phyloP scores from a whole-genome alignment of 2,797 vertebrate species.

The Sebastes oblongus region DNA sequence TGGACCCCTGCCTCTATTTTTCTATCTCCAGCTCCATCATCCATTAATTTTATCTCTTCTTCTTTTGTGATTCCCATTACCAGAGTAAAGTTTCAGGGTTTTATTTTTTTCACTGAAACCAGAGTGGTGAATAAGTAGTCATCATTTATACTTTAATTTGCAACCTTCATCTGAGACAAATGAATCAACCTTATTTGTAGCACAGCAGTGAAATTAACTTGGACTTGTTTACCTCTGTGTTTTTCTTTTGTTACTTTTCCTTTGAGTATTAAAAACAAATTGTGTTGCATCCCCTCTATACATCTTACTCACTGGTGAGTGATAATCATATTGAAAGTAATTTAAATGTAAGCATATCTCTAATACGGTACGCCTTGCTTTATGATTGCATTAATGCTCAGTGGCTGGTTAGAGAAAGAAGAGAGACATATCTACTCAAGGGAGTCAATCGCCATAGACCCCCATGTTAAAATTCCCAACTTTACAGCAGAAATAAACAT shows the following conservation, averaged over 20 bases:
- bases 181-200: not conserved
- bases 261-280: conserved; percentile 21
- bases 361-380: conserved; percentile 11
- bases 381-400: conserved; percentile 24
- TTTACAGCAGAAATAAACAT: not conserved
- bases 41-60: conserved; percentile 10
- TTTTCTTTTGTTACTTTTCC: not conserved
- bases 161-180: not conserved
- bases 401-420: conserved; percentile 1
- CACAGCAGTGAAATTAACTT: conserved; percentile 3
- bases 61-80: conserved; percentile 14
- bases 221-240: not conserved
- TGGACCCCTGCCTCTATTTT: conserved; percentile 31
- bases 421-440: not conserved
- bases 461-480: not conserved
- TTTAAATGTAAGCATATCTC: conserved; percentile 8
- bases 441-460: not conserved
- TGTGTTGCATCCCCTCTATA: not conserved
- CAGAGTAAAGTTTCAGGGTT: not conserved
- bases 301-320: not conserved
- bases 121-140: not conserved
- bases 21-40: conserved; percentile 15
- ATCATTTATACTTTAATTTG: not conserved
- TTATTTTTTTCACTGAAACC: not conserved
- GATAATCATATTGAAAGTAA: conserved; percentile 21